Base-by-base conservation (phyloP, 2,888 invertebrate species). In the Caenorhabditis auriculariae region DNA sequence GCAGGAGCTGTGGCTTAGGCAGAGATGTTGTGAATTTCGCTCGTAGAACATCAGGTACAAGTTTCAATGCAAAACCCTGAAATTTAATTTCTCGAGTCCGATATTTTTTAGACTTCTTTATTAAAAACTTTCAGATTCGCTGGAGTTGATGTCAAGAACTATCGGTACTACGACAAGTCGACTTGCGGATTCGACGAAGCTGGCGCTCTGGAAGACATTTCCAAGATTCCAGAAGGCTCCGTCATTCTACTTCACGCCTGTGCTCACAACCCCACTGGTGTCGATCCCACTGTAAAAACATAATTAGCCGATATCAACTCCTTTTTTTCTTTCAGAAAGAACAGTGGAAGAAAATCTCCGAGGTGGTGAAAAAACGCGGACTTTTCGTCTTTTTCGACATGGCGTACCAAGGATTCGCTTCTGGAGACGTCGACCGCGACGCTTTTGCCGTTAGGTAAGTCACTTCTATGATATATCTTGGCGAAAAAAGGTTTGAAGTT, bases 221-320 rank as follows among this genome's bases (percentile, higher is more conserved):
- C 65, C 32, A 39, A 60, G 39, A 73, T 73, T 38, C 73, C 73
- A 21, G 63, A 70, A 42, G 73, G 89, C 78, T 86, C 93, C 0
- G 91, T 92, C 1, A 87, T 99, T 48, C 87, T 98, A 68, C 86
- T 99, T 38, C 96, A 99, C 83, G 90, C 91, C 0, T 93, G 94
- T 83, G 96, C 96, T 3, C 98, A 98, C 84, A 98, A 98, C 85
- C 98, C 98, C 6, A 98, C 98, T 9, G 98, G 98, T 46, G 73
- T 73, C 23, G 72, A 75, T 48, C 72, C 71, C 28, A 62, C 67
- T 17, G 69, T 68, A 46, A 32, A 32, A n/a, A 32, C n/a, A n/a
- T 9, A 32, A 32, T 12, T 12, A 32, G 35, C n/a, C 35, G n/a
- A 32, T 32, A 32, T 32, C 35, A 32, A 32, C 9, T 32, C n/a